Evolutionary conservation across 2,797 vertebrate genomes (phyloP).

Genomic region (Alfaro cultratus): DNA sequence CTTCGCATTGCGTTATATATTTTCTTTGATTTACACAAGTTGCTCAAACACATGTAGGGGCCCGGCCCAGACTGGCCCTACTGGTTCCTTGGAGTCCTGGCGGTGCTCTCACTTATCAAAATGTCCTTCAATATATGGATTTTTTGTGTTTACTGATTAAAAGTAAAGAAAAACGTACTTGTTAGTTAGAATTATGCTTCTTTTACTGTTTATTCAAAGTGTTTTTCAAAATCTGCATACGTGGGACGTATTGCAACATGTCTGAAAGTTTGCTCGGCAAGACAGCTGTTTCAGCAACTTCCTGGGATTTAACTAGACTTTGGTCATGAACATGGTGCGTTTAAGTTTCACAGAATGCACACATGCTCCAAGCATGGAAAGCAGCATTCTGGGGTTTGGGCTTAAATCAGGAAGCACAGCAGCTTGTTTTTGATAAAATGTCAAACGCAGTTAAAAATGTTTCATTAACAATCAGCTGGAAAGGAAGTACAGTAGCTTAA

Average conservation of each 20-base stretch:
- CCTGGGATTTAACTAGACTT: background rate
- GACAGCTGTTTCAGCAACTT: background rate
- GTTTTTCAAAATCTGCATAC: background rate
- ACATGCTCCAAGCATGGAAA: background rate
- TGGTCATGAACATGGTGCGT: background rate
- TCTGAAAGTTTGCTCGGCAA: background rate
- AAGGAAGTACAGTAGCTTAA: constrained; percentile 41
- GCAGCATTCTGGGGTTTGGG: background rate
- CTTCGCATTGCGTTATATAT: too few species aligned
- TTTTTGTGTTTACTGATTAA: too few species aligned
- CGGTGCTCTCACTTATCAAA: too few species aligned
- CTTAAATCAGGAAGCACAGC: constrained; percentile 27
- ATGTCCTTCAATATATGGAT: too few species aligned
- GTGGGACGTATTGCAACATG: background rate
- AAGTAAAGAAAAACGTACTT: too few species aligned
- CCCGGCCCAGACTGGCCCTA: too few species aligned
- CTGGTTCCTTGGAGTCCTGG: too few species aligned
- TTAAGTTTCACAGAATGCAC: background rate
- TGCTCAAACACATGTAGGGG: too few species aligned
- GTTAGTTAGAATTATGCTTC: too few species aligned
- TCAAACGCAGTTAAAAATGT: constrained; percentile 1
- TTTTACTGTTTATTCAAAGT: background rate
- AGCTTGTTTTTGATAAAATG: constrained; percentile 21
- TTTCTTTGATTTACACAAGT: too few species aligned
- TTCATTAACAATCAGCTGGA: constrained; percentile 15